A percentile compares a stretch with the other conserved stretches of the same genome.
Evolutionary conservation across 2,797 vertebrate species (phyloP).

Genomic region (Coranthus polyacanthus): DNA sequence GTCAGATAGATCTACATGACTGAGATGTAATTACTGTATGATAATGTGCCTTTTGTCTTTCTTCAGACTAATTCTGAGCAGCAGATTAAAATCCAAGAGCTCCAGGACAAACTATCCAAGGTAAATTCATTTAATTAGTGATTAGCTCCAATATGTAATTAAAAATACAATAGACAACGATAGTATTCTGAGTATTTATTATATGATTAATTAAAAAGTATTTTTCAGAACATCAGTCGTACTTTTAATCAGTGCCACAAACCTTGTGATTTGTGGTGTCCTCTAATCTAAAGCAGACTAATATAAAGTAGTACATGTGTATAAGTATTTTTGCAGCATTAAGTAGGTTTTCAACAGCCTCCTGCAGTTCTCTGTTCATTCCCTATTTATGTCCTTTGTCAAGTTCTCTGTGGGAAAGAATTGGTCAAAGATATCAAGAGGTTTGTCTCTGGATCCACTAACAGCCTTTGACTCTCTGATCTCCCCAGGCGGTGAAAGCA

Average conservation of each 20-base stretch:
- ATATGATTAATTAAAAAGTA: not conserved
- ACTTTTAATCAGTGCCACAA: not conserved
- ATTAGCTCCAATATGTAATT: not conserved
- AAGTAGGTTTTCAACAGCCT: not conserved
- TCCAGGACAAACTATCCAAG: conserved; percentile 97
- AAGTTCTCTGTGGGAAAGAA: conserved; percentile 28
- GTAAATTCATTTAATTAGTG: conserved; percentile 68
- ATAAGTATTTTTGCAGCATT: not conserved
- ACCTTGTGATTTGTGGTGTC: not conserved
- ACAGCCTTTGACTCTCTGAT: conserved; percentile 64
- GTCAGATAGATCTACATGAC: not conserved
- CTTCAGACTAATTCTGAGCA: conserved; percentile 95
- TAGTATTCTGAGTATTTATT: not conserved
- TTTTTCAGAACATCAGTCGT: conserved; percentile 2
- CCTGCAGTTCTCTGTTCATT: conserved; percentile 12
- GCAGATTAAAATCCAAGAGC: conserved; percentile 95
- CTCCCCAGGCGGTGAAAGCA: conserved; percentile 79
- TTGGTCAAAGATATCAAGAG: conserved; percentile 81
- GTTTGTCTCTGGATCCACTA: conserved; percentile 52
- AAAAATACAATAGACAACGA: not conserved
- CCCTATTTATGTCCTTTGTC: conserved; percentile 5
- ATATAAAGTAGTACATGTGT: not conserved
- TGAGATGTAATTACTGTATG: not conserved
- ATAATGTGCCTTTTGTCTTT: conserved; percentile 23
- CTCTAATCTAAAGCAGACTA: not conserved